Base-by-base conservation (phyloP, 1,140 invertebrate species). In the Halyomorpha halys region DNA sequence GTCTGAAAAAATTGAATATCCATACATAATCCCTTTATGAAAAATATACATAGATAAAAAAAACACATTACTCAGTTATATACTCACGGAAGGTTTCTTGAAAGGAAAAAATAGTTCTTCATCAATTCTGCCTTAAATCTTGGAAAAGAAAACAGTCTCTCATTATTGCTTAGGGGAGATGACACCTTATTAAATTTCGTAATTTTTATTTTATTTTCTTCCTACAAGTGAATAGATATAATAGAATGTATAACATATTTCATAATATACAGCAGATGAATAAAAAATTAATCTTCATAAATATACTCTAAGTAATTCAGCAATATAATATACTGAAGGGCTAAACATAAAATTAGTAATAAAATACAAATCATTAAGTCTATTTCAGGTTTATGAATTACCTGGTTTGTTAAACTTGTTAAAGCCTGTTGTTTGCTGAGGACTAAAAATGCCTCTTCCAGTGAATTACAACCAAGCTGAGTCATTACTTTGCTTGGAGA, bases 381-480 rank as follows among this genome's bases (percentile, higher is more conserved):
- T 3, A 4, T 47, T 47, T 18, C 3, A 4, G 45, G 14, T 4
- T 47, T 47, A 47, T 47, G 3, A 47, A 5, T 3, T 47, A 47
- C 14, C 18, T 30, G 34, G n/a, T 30, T n/a, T 19, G 19, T 21
- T 3, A 8, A 39, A 18, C 27, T n/a, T 68, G 62, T 68, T 89
- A 86, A 27, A 76, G 75, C 70, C 82, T 61, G 59, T 9, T 27
- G 59, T 18, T 61, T 73, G 64, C 86, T 86, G 30, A 90, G 73
- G 49, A 80, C 80, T 0, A 89, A 74, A 71, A 89, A 89, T 0
- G 84, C 86, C 30, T 89, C 85, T 71, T 90, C 87, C 13, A 90
- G 25, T 1, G 74, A 19, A 21, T 59, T 18, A 21, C 65, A 53
- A 23, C 65, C 62, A 54, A 68, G 68, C 3, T 45, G 56, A 16